Base-by-base conservation (phyloP, 2,113 vertebrate genomes). In the Pomatorhinus ruficollis region DNA sequence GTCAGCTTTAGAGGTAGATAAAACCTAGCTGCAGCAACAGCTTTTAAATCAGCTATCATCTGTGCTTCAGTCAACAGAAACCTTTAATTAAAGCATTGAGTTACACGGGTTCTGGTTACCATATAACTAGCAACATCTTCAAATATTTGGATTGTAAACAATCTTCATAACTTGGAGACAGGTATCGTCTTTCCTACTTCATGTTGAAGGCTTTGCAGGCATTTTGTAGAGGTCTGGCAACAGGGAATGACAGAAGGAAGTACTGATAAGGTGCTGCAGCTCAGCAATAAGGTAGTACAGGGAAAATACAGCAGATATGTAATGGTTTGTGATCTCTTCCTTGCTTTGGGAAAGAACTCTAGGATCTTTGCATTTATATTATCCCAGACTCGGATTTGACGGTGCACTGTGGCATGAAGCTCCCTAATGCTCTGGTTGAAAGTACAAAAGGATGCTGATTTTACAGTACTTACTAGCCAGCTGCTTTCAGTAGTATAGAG, bases 31-130 rank as follows among this genome's bases (percentile, higher is more conserved):
- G 39, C 68, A 94, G 92, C 40, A 75, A 87, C 39, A 78, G 50
- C 72, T 86, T 82, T 89, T 70, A 40, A 81, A 83, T 60, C 53
- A 79, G 56, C 39, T 56, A 64, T 56, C 89, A 60, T 74, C 77
- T 42, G 17, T 57, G 69, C 94, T 91, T 93, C 79, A 96, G 94
- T 87, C 87, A 97, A 92, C 91, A 97, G 80, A 93, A 92, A 88
- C 52, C 90, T 96, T 95, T 92, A 95, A 96, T 97, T 94, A 96
- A 92, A 87, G 80, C 60, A 89, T 33, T 59, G 35, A 65, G 70
- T 88, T 90, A 95, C 95, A 76, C 4, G 3, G 74, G 57, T 83
- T 95, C 91, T 89, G 64, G 89, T 93, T 85, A 92, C 89, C 45
- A 52, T 89, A 87, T 68, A 96, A 88, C 95, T 90, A 95, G 89